Base-by-base conservation (phyloP, 2,888 invertebrate genomes). In the Myathropa florea region DNA sequence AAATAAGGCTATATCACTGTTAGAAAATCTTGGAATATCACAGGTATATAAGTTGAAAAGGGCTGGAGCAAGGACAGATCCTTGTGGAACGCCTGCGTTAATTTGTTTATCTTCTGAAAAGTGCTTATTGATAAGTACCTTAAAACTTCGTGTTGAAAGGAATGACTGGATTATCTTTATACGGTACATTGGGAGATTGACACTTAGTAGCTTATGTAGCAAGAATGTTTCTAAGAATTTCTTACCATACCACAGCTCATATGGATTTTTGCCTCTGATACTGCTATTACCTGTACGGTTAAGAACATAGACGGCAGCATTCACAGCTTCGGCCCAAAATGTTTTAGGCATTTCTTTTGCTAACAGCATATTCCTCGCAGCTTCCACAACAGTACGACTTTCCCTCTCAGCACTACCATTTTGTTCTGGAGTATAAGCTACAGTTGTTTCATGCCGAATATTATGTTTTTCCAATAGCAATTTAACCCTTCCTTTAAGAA, bases 341-440 rank as follows among this genome's bases (percentile, higher is more conserved):
- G 53, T 53, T 26, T 59, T 75, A 57, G 39, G 28, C 36, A 65
- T 55, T 23, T 67, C 39, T 26, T 65, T 67, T 67, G 53, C 67
- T 33, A n/a, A 28, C 46, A 67, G 30, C 72, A 79, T 79, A 21
- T 60, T 65, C 21, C 72, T 23, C 4, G 72, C 67, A 21, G 79
- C 72, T 63, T 73, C 80, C 10, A 80, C 72, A 9, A 73, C 65
- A 30, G 67, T 80, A 21, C 72, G 21, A 24, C 59, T 53, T 7
- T 80, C 67, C n/a, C 67, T 64, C 23, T 80, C 73, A n/a, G 73
- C 67, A 18, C 67, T 26, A 14, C 80, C 72, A 61, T 73, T 80
- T 30, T 80, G 73, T n/a, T 73, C 72, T 21, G 73, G 72, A 61
- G 67, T 57, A 7, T 80, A 73, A 18, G 73, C 60, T 23, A 80